Base-by-base conservation (phyloP, 2,797 vertebrate species). In the Acipenser transmontanus region DNA sequence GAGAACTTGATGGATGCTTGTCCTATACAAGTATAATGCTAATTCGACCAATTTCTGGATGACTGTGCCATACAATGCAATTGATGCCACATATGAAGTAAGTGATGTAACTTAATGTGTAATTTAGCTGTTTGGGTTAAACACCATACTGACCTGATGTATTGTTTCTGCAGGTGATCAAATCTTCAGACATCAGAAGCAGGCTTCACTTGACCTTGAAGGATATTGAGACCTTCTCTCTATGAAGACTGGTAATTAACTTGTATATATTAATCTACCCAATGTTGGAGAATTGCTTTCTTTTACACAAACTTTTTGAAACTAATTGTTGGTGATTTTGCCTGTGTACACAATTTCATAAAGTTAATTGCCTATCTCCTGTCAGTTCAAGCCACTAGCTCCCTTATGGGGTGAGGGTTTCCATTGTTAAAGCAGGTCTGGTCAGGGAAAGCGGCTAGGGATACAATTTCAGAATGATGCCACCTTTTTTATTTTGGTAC, bases 1-100 rank as follows among this genome's bases (percentile, higher is more conserved):
- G 4, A 4, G n/a, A 66, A 5, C 51, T 92, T 3, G 81, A 78
- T 0, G n/a, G 76, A 1, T 77, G 5, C 66, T 59, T 0, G 3
- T 59, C 0, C 7, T 9, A 1, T 89, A 88, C 68, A 12, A 50
- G 0, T 10, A 77, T 6, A 49, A 61, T 0, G 77, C 77, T 0
- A 88, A 91, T 0, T 1, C 8, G 20, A 88, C 86, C 0, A 83
- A 90, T 69, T 74, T 80, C 47, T 78, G 20, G n/a, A 65, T 92
- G 1, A 2, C 34, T 0, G 71, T 91, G 49, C 80, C 86, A 1
- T 86, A 79, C 66, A 51, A 54, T 6, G 68, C 84, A 1, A 11
- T 51, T 8, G 80, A 77, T 3, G 4, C 68, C 0, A 61, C 11
- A 0, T 89, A 84, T 70, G 88, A 90, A 85, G 90, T 89, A 72